These are phyloP conservation scores for Buathra laborator DNA, from an alignment of 2,888 invertebrate genomes.

Conservation along the genomic window DNA sequence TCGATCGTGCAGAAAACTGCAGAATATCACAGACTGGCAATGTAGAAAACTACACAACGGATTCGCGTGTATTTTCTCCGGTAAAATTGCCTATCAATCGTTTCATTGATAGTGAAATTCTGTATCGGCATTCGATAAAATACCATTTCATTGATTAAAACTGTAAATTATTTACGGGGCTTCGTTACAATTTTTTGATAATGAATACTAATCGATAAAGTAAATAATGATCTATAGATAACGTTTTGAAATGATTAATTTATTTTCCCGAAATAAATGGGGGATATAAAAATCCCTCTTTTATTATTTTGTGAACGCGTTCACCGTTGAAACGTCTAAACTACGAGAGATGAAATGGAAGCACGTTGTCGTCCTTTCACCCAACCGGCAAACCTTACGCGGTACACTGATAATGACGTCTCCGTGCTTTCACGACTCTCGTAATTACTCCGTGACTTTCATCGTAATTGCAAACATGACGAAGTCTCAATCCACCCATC, in stretches of 20 bases:
- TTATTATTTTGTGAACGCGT: conserved; percentile 3
- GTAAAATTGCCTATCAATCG: neutral
- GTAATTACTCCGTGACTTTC: conserved; percentile 76
- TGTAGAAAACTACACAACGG: conserved; percentile 9
- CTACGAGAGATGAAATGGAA: conserved; percentile 23
- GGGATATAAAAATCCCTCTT: conserved; percentile 1
- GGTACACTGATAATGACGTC: conserved; percentile 49
- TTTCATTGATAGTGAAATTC: neutral
- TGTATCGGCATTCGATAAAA: neutral
- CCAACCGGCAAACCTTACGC: neutral
- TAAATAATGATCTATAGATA: neutral
- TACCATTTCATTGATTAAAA: neutral
- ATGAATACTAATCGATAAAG: neutral
- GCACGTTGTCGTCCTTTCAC: conserved; percentile 58
- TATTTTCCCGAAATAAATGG: too few species aligned
- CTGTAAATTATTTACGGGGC: neutral
- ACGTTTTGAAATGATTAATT: neutral
- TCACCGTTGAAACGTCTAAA: conserved; percentile 14
- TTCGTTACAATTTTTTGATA: neutral
- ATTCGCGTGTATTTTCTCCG: neutral
- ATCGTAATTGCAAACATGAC: conserved; percentile 73
- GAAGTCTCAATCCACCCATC: conserved; percentile 65
- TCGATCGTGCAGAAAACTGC: conserved; percentile 33
- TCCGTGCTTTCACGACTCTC: conserved; percentile 76
- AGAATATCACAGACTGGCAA: conserved; percentile 15